Percentiles rank a stretch among this genome's conserved stretches.
Conservation (phyloP, 2,113 vertebrate genomes). For the Coregonus clupeaformis region DNA sequence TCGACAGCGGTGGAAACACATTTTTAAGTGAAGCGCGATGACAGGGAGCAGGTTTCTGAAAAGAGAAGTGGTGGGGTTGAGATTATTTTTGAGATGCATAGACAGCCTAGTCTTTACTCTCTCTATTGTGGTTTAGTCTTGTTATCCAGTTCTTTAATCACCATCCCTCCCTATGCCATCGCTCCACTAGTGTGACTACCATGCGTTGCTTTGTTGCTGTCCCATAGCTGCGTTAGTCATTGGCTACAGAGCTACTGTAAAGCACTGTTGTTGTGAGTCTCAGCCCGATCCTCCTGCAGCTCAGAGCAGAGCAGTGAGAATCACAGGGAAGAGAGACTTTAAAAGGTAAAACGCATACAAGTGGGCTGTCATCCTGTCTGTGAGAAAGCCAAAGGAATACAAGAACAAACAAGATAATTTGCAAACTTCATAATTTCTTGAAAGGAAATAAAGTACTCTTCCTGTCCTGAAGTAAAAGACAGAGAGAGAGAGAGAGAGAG, state of each 20-base stretch:
- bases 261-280: constrained; percentile 20
- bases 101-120: constrained; percentile 39
- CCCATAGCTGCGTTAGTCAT: constrained; percentile 9
- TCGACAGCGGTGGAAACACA: constrained; percentile 20
- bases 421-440: constrained; percentile 46
- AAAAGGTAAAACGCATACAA: constrained; percentile 28
- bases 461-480: constrained; percentile 40
- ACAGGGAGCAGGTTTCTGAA: constrained; percentile 26
- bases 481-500: constrained; percentile 1
- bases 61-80: constrained; percentile 39
- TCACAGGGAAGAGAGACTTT: constrained; percentile 38
- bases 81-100: constrained; percentile 43
- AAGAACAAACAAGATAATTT: constrained; percentile 50
- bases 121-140: constrained; percentile 49
- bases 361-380: constrained; percentile 40
- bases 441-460: constrained; percentile 43
- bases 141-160: constrained; percentile 61
- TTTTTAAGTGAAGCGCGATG: constrained; percentile 39
- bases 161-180: constrained; percentile 32
- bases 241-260: constrained; percentile 22
- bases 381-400: constrained; percentile 31
- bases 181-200: constrained; percentile 25
- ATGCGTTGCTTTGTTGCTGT: constrained; percentile 41
- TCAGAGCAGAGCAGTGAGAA: constrained; percentile 37
- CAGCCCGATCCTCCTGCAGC: constrained; percentile 17